These are phyloP conservation scores for Myotis findleyi DNA, from an alignment of 2,797 vertebrate genomes.

Conservation along the genomic window DNA sequence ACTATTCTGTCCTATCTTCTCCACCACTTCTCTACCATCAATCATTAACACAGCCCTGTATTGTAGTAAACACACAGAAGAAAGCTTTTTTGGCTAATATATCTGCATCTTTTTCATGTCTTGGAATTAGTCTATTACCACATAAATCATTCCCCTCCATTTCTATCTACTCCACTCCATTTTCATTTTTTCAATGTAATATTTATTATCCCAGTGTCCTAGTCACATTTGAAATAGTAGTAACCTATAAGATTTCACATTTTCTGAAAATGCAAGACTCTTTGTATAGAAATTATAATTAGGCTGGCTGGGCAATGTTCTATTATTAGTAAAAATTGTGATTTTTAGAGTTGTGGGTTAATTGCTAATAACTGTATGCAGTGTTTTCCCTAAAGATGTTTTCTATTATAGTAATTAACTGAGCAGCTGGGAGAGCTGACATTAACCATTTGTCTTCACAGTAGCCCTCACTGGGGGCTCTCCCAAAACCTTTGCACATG, in stretches of 20 bases:
- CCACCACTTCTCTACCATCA: neutral
- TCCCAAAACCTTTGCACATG: slow-evolving; percentile 74
- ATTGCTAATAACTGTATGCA: slow-evolving; percentile 89
- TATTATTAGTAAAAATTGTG: slow-evolving; percentile 88
- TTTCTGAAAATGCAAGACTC: slow-evolving; percentile 76
- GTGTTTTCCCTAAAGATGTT: slow-evolving; percentile 89
- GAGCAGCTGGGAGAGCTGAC: slow-evolving; percentile 89
- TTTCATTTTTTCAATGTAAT: slow-evolving; percentile 65
- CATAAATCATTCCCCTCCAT: slow-evolving; percentile 16
- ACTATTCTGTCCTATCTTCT: neutral
- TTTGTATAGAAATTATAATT: slow-evolving; percentile 83
- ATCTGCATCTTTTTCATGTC: neutral
- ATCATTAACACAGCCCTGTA: neutral
- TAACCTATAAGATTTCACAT: slow-evolving; percentile 80
- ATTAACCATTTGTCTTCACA: slow-evolving; percentile 88
- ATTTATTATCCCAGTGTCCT: slow-evolving; percentile 61
- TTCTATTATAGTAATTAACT: slow-evolving; percentile 89
- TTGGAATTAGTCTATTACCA: neutral
- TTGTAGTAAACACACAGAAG: neutral
- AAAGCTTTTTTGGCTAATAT: neutral
- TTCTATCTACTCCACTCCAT: neutral
- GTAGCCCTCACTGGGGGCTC: slow-evolving; percentile 82
- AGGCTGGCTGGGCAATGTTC: slow-evolving; percentile 83
- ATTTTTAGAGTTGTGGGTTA: slow-evolving; percentile 88
- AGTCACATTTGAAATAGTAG: slow-evolving; percentile 75